phyloP scores from a whole-genome alignment of 2,888 invertebrate species.

The Apantesis nais region DNA sequence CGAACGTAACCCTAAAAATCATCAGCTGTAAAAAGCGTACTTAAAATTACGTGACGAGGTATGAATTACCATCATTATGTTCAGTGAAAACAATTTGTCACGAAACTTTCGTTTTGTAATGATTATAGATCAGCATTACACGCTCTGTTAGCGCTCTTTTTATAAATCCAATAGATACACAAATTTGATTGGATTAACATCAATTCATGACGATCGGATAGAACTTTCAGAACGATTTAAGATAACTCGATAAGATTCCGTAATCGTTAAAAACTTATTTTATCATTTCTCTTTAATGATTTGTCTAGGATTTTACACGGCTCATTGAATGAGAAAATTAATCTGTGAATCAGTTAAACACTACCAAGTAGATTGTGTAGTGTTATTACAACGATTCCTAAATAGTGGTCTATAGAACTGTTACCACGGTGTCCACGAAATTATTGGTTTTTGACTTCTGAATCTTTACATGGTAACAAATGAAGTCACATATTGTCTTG shows the following conservation, averaged over 20 bases:
- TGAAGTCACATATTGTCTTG: too few relatives aligned
- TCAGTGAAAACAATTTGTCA: slow-evolving; percentile 41
- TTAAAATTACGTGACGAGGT: slow-evolving; percentile 37
- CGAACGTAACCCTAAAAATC: slow-evolving; percentile 2
- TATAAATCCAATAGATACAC: slow-evolving; percentile 8
- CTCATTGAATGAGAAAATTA: too few relatives aligned
- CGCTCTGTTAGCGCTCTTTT: slow-evolving; percentile 34
- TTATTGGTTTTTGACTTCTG: too few relatives aligned
- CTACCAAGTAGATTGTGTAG: too few relatives aligned
- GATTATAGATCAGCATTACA: slow-evolving; percentile 34
- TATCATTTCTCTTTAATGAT: too few relatives aligned
- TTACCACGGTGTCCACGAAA: too few relatives aligned
- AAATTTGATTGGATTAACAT: not conserved
- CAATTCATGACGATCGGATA: not conserved
- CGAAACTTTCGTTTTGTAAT: slow-evolving; percentile 47
- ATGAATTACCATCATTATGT: slow-evolving; percentile 27
- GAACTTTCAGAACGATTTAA: not conserved
- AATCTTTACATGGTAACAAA: too few relatives aligned
- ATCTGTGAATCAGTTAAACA: too few relatives aligned
- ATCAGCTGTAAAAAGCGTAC: slow-evolving; percentile 19
- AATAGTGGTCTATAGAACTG: too few relatives aligned
- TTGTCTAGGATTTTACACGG: too few relatives aligned
- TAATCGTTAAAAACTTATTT: not conserved
- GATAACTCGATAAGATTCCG: not conserved
- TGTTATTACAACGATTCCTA: too few relatives aligned